Evolutionary conservation across 2,888 invertebrate species (phyloP), one percentile per base, ranked within the genome.

Genomic region (Lymantria dispar): DNA sequence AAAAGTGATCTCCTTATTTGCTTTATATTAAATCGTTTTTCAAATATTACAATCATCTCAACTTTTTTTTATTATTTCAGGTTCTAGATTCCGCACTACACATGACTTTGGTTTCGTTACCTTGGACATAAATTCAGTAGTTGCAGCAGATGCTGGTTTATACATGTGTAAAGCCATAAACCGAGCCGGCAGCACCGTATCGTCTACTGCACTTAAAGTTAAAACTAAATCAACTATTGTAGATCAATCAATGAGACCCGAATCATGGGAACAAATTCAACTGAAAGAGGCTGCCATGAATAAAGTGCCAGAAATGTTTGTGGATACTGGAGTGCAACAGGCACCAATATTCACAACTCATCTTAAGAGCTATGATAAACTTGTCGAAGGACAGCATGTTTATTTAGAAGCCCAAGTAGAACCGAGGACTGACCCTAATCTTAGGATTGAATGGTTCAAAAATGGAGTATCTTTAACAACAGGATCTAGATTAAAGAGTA

Each of bases 341-440:
- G 97, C 98, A 43, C 98, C 98, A 29, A 97, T 98, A n/a, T 98
- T 98, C 76, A 98, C 97, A 3, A 97, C 97, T 22, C 98, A 98
- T 74, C 92, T 98, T 47, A 94, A 96, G 85, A 96, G 96, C 83
- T 94, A 93, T 72, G 97, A 97, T 71, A 96, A 96, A 72, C 89
- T 97, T 5, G 93, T 94, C 54, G 98, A 98, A 92, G 96, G 97
- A 7, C 96, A 97, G 80, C 96, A 96, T 73, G 95, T 98, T 1
- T 94, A 95, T 70, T 83, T 98, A 48, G 97, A 98, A 85, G 98
- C 97, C 45, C 97, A 97, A 83, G 97, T 98, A 10, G 97, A 98
- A 74, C 98, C 98, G 10, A 93, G 97, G 64, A 95, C 96, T 7
- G 98, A 98, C 91, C 96, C 97, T 0, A 96, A 97, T 74, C 91